These are phyloP conservation scores for Muntiacus muntjak DNA, from an alignment of 2,113 vertebrate species.

Conservation along the genomic window DNA sequence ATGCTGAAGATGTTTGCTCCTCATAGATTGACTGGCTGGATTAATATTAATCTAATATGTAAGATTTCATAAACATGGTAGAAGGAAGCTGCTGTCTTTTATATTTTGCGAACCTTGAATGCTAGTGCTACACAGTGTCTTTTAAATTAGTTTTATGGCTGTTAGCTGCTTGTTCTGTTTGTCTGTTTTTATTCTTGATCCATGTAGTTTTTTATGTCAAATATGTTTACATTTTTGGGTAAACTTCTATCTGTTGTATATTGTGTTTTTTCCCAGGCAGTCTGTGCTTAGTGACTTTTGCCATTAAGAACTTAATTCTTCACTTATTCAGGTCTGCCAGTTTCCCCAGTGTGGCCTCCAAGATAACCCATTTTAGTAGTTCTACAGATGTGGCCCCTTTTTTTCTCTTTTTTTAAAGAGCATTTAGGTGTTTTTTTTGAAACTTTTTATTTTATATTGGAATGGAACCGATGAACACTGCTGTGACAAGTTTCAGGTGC, in stretches of 20 bases:
- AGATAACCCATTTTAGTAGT: background rate
- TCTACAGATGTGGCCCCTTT: background rate
- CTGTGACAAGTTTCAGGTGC: background rate
- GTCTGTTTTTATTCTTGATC: background rate
- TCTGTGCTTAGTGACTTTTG: background rate
- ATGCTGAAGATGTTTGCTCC: background rate
- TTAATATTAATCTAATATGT: background rate
- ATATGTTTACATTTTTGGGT: background rate
- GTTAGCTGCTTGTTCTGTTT: background rate
- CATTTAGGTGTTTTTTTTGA: background rate
- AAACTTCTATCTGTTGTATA: background rate
- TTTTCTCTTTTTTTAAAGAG: background rate
- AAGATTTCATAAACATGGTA: background rate
- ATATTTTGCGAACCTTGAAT: background rate
- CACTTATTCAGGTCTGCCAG: background rate
- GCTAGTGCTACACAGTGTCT: background rate
- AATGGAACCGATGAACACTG: background rate
- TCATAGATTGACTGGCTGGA: background rate
- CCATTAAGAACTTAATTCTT: background rate
- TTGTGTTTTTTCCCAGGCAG: background rate
- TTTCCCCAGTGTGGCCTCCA: background rate
- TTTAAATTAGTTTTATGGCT: background rate
- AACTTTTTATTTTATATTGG: background rate
- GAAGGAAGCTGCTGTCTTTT: background rate
- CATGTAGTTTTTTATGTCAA: background rate